Conservation (phyloP, 2,113 vertebrate species). For the Zosterops borbonicus region DNA sequence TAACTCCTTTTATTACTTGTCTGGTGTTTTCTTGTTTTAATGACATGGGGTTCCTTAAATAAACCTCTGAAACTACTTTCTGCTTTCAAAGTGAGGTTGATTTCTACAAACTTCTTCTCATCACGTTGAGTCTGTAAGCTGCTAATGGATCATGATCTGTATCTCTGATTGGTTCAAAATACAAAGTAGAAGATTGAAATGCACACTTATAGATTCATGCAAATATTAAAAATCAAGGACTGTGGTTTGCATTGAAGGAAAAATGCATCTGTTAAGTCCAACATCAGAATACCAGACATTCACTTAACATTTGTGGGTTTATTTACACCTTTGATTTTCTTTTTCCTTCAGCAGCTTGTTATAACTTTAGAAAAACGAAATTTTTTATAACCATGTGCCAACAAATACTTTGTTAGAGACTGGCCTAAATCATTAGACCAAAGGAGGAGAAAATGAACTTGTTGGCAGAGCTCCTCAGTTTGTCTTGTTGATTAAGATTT, state of each 20-base stretch:
- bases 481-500: neutral
- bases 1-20: neutral
- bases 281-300: neutral
- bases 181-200: neutral
- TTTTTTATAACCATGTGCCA: neutral
- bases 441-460: neutral
- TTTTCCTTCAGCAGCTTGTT: slow-evolving; percentile 45
- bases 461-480: neutral
- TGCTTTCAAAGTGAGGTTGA: neutral
- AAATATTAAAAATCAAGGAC: neutral
- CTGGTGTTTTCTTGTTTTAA: neutral
- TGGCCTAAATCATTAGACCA: neutral
- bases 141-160: neutral
- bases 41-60: neutral
- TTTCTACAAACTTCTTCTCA: neutral
- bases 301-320: slow-evolving; percentile 23
- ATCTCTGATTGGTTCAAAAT: neutral
- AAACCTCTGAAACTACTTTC: neutral
- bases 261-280: neutral
- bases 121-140: no score
- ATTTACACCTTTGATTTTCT: slow-evolving; percentile 45
- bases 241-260: neutral
- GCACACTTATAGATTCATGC: neutral
- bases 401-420: neutral
- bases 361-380: neutral